Percentiles rank a stretch among this genome's conserved stretches.
Evolutionary conservation across 2,113 vertebrate genomes (phyloP).

Genomic region (Hucho hucho): DNA sequence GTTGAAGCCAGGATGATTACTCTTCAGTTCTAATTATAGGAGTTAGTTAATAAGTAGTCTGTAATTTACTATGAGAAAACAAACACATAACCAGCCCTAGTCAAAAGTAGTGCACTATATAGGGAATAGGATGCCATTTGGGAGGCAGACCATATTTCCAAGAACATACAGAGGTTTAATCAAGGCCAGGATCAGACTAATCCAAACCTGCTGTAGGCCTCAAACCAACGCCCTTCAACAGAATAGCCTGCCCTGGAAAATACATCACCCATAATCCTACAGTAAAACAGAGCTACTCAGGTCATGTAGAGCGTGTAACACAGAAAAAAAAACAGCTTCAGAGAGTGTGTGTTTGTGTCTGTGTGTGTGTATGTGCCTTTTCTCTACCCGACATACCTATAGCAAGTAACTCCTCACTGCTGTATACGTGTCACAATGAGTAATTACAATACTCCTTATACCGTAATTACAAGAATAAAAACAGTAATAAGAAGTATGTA

Average conservation of each 20-base stretch:
- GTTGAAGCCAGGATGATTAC: conserved; percentile 45
- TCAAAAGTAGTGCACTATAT: too few species aligned
- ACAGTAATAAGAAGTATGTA: not conserved
- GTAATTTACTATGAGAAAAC: conserved; percentile 50
- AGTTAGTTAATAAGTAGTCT: conserved; percentile 47
- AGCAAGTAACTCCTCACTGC: too few species aligned
- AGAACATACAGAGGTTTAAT: conserved; percentile 45
- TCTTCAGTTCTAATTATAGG: conserved; percentile 48
- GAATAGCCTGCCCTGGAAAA: conserved; percentile 45
- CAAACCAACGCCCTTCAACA: conserved; percentile 40
- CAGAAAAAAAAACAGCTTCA: conserved; percentile 4
- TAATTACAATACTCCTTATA: too few species aligned
- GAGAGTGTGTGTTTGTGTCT: not conserved
- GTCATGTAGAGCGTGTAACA: conserved; percentile 25
- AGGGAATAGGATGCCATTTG: too few species aligned
- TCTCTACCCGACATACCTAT: too few species aligned
- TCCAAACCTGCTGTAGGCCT: conserved; percentile 59
- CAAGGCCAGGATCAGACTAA: conserved; percentile 55
- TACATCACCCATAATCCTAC: conserved; percentile 41
- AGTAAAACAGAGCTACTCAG: conserved; percentile 22
- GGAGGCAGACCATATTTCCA: conserved; percentile 24
- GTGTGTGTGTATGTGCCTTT: not conserved
- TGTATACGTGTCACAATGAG: too few species aligned
- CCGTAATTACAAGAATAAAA: too few species aligned
- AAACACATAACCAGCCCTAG: not conserved